A percentile compares a stretch with the other conserved stretches of the same genome.
phyloP scores from a whole-genome alignment of 1,140 invertebrate species.

The Linepithema humile region DNA sequence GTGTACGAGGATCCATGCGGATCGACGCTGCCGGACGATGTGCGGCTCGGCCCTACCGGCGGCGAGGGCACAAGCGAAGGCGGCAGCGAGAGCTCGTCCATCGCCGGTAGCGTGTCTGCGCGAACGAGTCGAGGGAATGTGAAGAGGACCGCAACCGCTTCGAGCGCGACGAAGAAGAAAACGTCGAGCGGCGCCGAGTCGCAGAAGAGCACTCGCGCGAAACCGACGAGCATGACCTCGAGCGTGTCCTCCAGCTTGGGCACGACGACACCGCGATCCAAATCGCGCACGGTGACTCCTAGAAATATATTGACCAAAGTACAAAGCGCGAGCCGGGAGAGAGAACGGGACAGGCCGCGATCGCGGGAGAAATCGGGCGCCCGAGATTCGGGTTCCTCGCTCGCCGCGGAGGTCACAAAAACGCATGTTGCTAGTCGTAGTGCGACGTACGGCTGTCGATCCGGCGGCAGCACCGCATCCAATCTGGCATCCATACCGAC shows the following conservation, averaged over 20 bases:
- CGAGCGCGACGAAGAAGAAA: constrained; percentile 78
- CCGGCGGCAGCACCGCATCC: neutral
- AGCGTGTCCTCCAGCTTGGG: constrained; percentile 32
- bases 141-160: constrained; percentile 58
- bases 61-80: constrained; percentile 88
- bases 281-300: constrained; percentile 84
- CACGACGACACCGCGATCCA: constrained; percentile 72
- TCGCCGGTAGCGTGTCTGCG: constrained; percentile 84
- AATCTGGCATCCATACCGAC: constrained; percentile 31
- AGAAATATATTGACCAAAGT: constrained; percentile 78
- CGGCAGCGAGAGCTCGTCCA: constrained; percentile 90
- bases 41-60: constrained; percentile 78
- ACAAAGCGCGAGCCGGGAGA: constrained; percentile 83
- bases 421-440: constrained; percentile 9
- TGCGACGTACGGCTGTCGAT: constrained; percentile 39
- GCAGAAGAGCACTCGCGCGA: constrained; percentile 64
- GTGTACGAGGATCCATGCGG: constrained; percentile 87
- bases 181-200: constrained; percentile 44
- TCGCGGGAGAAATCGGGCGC: constrained; percentile 82
- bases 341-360: constrained; percentile 84
- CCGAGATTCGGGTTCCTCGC: constrained; percentile 39
- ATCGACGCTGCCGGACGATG: constrained; percentile 84
- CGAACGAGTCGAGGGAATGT: constrained; percentile 66
- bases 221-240: constrained; percentile 50
- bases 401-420: constrained; percentile 15